Base-by-base conservation (phyloP, 2,113 vertebrate genomes). In the Rafetus swinhoei region DNA sequence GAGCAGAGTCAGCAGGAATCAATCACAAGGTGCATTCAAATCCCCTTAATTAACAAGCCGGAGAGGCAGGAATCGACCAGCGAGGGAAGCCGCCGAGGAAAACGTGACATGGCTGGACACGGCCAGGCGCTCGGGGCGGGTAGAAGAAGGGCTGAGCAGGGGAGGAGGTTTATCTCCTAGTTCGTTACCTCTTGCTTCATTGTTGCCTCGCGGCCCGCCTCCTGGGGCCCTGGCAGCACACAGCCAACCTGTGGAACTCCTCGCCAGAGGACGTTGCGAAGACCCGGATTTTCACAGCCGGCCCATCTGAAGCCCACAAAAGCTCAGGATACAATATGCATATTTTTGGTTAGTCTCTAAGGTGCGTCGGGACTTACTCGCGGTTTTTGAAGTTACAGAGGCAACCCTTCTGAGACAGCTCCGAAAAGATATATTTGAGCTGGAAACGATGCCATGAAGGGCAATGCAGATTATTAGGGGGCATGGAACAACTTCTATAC, bases 1-100 rank as follows among this genome's bases (percentile, higher is more conserved):
- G 93, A 95, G 84, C 89, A 96, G 56, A 90, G 57, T 87, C 74
- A 91, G 92, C 92, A 93, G 81, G 87, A 95, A 94, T 74, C 91
- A 90, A 77, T 93, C 95, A 88, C 53, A 59, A 90, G 79, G 79
- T 76, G n/a, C 55, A 90, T 76, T 90, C 81, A 93, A 86, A 91
- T 86, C 60, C 55, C 59, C 79, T 85, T 86, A 80, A 90, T 94
- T 94, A 93, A 95, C 92, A 77, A 81, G 60, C 81, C 79, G 35
- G 77, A n/a, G 81, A 81, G n/a, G 5, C 29, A n/a, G 65, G 21
- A 14, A 59, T 76, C 22, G 62, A 80, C 1, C 0, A 59, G n/a
- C 89, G 93, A 69, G 69, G 14, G 85, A 45, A 53, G 45, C 60
- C 12, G 55, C 21, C 50, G 16, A 54, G 77, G 9, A 69, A 56